These are phyloP conservation scores for Oncopodura yosiiana DNA, from an alignment of 1,140 invertebrate genomes.

Conservation along the genomic window DNA sequence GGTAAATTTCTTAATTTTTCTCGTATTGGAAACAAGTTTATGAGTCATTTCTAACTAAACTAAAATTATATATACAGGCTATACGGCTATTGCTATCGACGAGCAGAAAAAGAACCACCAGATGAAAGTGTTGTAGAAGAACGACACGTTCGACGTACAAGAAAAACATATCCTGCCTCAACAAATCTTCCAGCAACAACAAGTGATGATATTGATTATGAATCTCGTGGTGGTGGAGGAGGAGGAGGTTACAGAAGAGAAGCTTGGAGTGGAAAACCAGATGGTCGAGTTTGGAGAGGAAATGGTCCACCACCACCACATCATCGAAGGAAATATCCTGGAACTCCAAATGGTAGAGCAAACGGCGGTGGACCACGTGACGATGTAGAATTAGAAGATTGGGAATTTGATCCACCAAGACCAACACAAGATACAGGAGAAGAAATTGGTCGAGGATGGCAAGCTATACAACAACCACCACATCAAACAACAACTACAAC, in stretches of 20 bases:
- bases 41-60: background rate
- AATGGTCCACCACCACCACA: background rate
- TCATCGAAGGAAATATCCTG: background rate
- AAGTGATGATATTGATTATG: too few relatives aligned
- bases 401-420: conserved; percentile 31
- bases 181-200: too few relatives aligned
- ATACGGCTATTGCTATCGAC: background rate
- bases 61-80: background rate
- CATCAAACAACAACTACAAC: conserved; percentile 10
- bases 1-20: too few relatives aligned
- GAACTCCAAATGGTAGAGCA: background rate
- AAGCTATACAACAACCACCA: conserved; percentile 14
- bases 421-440: conserved; percentile 14
- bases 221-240: too few relatives aligned
- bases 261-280: conserved; percentile 28
- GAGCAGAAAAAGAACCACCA: background rate
- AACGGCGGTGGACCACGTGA: background rate
- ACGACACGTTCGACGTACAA: background rate
- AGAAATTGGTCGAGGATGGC: conserved; percentile 29
- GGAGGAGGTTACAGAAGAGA: conserved; percentile 15
- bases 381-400: conserved; percentile 27
- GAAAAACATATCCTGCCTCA: conserved; percentile 23
- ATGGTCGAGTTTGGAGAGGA: conserved; percentile 4
- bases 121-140: background rate
- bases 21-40: background rate